Evolutionary conservation across 1,140 invertebrate genomes (phyloP).

Genomic region (Odontomachus brunneus): DNA sequence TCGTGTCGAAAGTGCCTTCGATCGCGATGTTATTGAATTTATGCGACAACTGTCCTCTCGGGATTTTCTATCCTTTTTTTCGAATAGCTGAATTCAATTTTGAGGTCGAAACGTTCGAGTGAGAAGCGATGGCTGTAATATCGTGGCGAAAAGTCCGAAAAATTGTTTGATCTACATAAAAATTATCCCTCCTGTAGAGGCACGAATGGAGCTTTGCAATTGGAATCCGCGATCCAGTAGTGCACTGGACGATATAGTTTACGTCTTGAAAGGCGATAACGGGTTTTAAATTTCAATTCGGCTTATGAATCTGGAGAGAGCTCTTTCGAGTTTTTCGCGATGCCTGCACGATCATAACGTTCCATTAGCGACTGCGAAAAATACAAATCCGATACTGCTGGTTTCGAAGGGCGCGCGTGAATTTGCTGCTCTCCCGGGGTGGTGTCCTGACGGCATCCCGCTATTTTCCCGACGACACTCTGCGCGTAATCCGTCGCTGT

Average conservation of each 20-base stretch:
- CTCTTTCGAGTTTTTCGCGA: too few relatives aligned
- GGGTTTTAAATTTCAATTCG: too few relatives aligned
- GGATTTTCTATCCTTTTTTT: neutral
- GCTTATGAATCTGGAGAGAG: too few relatives aligned
- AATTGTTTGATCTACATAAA: slow-evolving; percentile 16
- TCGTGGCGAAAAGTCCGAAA: neutral
- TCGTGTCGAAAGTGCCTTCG: neutral
- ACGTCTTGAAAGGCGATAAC: too few relatives aligned
- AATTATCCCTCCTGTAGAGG: neutral
- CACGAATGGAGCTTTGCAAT: too few relatives aligned
- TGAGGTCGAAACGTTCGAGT: neutral
- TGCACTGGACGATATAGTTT: too few relatives aligned
- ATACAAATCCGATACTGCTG: neutral
- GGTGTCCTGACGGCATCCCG: neutral
- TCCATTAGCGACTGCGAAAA: slow-evolving; percentile 3
- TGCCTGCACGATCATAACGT: neutral
- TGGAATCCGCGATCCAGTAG: too few relatives aligned
- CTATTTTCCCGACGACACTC: slow-evolving; percentile 49
- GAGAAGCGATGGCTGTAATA: neutral
- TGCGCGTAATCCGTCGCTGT: slow-evolving; percentile 61
- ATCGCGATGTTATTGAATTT: neutral
- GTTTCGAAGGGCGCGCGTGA: neutral
- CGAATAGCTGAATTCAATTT: slow-evolving; percentile 9
- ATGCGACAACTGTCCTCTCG: neutral
- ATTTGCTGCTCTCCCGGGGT: neutral